Percentiles rank a stretch among this genome's conserved stretches.
Conservation (phyloP, 2,888 invertebrate species). For the Rhamphomyia laevipes region DNA sequence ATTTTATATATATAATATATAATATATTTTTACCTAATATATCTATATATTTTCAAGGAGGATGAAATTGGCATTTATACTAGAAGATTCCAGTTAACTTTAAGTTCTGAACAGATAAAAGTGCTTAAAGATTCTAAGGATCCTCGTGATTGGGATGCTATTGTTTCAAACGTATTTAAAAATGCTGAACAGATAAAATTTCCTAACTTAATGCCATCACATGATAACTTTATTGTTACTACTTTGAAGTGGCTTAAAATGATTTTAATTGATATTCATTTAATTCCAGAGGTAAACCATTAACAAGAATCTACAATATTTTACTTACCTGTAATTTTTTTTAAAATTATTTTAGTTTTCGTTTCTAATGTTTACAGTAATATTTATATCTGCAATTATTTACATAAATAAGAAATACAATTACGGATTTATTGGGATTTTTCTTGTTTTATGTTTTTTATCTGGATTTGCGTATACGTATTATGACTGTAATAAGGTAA, state of each 20-base stretch:
- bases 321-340: not conserved
- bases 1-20: too few relatives aligned
- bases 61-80: too few relatives aligned
- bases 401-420: constrained; percentile 20
- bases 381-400: constrained; percentile 16
- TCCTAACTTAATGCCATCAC: too few relatives aligned
- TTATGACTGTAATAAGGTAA: constrained; percentile 30
- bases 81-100: constrained; percentile 17
- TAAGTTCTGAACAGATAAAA: constrained; percentile 21
- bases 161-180: constrained; percentile 22
- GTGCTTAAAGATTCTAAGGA: constrained; percentile 22
- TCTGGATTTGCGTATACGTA: constrained; percentile 27
- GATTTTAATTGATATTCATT: not conserved
- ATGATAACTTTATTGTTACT: too few relatives aligned
- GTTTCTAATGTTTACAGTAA: constrained; percentile 17
- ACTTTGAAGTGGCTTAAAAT: too few relatives aligned
- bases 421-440: constrained; percentile 15
- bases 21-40: too few relatives aligned
- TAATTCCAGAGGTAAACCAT: constrained; percentile 19
- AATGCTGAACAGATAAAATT: too few relatives aligned
- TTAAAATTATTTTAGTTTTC: constrained; percentile 20
- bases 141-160: constrained; percentile 27
- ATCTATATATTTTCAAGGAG: too few relatives aligned
- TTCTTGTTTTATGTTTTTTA: constrained; percentile 17
- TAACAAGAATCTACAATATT: not conserved